Conservation (phyloP, 2,888 invertebrate species). For the Hyles lineata region DNA sequence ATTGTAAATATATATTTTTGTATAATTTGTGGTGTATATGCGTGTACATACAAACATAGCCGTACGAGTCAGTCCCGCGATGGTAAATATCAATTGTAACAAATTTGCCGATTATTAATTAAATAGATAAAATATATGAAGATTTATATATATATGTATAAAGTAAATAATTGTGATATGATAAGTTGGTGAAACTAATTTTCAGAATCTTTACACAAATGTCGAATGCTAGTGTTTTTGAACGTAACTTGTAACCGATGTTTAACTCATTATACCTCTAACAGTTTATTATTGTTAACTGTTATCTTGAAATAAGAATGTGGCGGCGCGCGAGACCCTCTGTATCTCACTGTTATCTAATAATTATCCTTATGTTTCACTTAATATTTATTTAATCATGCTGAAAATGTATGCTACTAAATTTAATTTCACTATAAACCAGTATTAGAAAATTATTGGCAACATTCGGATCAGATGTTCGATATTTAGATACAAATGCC, state of each 20-base stretch:
- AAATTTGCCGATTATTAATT: slow-evolving; percentile 23
- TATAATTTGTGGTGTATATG: background rate
- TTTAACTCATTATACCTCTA: slow-evolving; percentile 60
- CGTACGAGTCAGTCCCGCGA: slow-evolving; percentile 11
- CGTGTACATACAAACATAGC: background rate
- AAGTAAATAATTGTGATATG: slow-evolving; percentile 77
- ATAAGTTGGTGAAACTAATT: slow-evolving; percentile 62
- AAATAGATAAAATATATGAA: slow-evolving; percentile 42
- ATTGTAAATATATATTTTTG: background rate
- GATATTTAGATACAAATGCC: no score
- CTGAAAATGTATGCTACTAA: no score
- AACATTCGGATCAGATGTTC: no score
- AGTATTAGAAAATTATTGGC: no score
- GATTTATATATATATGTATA: slow-evolving; percentile 37
- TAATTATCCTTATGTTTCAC: no score
- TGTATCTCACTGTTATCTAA: background rate
- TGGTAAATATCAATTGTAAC: slow-evolving; percentile 7
- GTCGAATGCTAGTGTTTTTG: slow-evolving; percentile 70
- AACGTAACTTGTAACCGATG: slow-evolving; percentile 49
- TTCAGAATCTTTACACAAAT: slow-evolving; percentile 79
- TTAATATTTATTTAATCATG: no score
- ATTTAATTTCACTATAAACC: no score
- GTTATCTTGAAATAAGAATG: slow-evolving; percentile 55
- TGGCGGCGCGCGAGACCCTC: slow-evolving; percentile 25
- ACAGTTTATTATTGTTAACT: slow-evolving; percentile 80